phyloP scores from a whole-genome alignment of 2,113 vertebrate genomes.

The Ailuropoda melanoleuca region DNA sequence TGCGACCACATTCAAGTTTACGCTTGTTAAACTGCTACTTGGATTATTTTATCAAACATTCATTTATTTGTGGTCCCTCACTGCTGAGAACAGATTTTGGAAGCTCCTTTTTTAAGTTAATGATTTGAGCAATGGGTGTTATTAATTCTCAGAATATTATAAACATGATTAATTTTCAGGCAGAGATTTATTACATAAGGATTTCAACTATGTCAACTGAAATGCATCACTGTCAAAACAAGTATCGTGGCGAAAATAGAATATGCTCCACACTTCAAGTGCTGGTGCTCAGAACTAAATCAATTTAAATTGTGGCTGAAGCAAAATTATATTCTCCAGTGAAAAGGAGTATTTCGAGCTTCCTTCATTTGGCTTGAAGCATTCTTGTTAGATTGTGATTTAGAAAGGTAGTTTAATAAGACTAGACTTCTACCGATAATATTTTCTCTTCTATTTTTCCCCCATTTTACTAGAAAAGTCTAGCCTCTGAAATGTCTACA shows the following conservation, averaged over 20 bases:
- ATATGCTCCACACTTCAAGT: conserved; percentile 67
- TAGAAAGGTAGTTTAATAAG: conserved; percentile 74
- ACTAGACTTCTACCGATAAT: conserved; percentile 32
- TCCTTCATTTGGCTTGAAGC: conserved; percentile 71
- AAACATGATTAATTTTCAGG: conserved; percentile 98
- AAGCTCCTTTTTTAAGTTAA: conserved; percentile 93
- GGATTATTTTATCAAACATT: conserved; percentile 99
- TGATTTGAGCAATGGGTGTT: conserved; percentile 93
- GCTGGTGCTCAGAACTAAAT: conserved; percentile 67
- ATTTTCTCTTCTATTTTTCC: neutral
- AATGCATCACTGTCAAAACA: conserved; percentile 89
- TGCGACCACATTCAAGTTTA: conserved; percentile 94
- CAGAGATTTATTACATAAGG: conserved; percentile 92
- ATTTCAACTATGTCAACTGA: conserved; percentile 90
- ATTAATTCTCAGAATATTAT: conserved; percentile 95
- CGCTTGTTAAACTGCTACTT: conserved; percentile 99
- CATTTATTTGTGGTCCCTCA: conserved; percentile 92
- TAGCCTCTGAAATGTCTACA: neutral
- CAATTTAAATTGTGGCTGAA: conserved; percentile 75
- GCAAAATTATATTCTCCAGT: conserved; percentile 81
- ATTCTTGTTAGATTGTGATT: conserved; percentile 76
- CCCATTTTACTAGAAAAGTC: neutral
- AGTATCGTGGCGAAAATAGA: conserved; percentile 79
- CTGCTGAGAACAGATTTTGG: conserved; percentile 88
- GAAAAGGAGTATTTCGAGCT: conserved; percentile 71